Conservation (phyloP, 35 echinoderm and acorn worm genomes). For the Heliocidaris tuberculata region DNA sequence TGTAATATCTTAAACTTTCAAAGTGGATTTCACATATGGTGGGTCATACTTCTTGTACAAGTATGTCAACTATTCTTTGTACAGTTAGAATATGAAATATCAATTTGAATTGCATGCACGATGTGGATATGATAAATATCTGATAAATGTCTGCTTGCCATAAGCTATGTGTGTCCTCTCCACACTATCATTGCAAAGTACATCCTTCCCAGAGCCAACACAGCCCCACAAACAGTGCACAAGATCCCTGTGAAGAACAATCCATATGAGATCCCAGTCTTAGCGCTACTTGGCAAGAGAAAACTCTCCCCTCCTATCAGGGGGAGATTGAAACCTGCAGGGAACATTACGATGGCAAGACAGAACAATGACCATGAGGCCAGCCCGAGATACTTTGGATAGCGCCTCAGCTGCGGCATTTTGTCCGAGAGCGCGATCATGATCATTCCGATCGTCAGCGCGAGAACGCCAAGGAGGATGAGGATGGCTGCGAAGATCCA, state of each 20-base stretch:
- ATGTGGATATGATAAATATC: no score
- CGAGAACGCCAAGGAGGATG: constrained; percentile 68
- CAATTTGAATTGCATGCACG: not conserved
- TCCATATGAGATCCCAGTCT: constrained; percentile 90
- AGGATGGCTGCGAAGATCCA: constrained; percentile 83
- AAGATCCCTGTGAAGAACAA: constrained; percentile 89
- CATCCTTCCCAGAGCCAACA: constrained; percentile 84
- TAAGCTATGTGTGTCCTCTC: constrained; percentile 43
- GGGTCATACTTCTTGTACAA: not conserved
- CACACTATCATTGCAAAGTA: constrained; percentile 93
- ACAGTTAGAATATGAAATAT: not conserved
- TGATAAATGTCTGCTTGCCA: not conserved
- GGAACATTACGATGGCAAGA: constrained; percentile 92
- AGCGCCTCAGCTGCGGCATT: constrained; percentile 63
- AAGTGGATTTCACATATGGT: not conserved
- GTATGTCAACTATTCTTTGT: not conserved
- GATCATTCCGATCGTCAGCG: constrained; percentile 66
- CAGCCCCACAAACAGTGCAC: constrained; percentile 82
- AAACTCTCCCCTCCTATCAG: constrained; percentile 87
- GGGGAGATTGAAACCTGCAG: constrained; percentile 85
- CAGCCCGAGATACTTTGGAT: constrained; percentile 91
- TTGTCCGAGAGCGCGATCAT: constrained; percentile 82
- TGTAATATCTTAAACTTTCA: not conserved
- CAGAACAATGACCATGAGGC: constrained; percentile 83
- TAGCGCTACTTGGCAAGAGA: constrained; percentile 84